phyloP scores from a whole-genome alignment of 2,797 vertebrate species.

The Sardinella longiceps region DNA sequence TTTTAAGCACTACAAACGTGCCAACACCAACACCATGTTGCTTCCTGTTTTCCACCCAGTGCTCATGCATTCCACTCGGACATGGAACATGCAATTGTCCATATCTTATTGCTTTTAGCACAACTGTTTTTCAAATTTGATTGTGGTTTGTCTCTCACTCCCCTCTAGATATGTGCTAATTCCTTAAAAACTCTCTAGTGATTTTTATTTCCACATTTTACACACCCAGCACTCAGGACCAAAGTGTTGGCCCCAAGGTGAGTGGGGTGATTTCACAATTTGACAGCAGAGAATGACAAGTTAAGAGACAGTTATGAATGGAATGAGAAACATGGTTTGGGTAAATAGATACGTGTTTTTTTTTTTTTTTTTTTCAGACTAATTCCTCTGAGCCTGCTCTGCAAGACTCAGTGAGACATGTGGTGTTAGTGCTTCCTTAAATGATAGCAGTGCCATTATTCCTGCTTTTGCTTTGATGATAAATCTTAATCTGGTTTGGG shows the following conservation, averaged over 20 bases:
- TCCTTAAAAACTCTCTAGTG: background rate
- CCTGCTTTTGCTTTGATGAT: slow-evolving; percentile 12
- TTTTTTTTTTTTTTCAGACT: background rate
- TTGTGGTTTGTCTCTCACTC: background rate
- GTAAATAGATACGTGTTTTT: background rate
- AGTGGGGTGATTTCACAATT: slow-evolving; percentile 12
- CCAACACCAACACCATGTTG: slow-evolving; percentile 8
- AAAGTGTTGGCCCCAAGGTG: background rate
- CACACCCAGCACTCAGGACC: background rate
- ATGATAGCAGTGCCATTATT: background rate
- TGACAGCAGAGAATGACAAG: slow-evolving; percentile 14
- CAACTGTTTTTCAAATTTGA: slow-evolving; percentile 22
- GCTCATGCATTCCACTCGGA: slow-evolving; percentile 30
- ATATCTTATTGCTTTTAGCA: slow-evolving; percentile 34
- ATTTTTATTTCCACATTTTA: background rate
- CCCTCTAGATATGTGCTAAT: background rate
- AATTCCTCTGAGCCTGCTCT: background rate
- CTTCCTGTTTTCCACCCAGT: slow-evolving; percentile 29
- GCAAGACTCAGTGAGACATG: background rate
- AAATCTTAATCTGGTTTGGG: background rate
- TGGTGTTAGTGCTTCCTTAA: background rate
- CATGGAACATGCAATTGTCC: slow-evolving; percentile 39
- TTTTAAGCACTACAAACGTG: background rate
- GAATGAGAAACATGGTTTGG: background rate
- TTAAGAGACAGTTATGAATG: background rate